These are phyloP conservation scores for Smutsia gigantea DNA, from an alignment of 2,797 vertebrate species.

Conservation along the genomic window DNA sequence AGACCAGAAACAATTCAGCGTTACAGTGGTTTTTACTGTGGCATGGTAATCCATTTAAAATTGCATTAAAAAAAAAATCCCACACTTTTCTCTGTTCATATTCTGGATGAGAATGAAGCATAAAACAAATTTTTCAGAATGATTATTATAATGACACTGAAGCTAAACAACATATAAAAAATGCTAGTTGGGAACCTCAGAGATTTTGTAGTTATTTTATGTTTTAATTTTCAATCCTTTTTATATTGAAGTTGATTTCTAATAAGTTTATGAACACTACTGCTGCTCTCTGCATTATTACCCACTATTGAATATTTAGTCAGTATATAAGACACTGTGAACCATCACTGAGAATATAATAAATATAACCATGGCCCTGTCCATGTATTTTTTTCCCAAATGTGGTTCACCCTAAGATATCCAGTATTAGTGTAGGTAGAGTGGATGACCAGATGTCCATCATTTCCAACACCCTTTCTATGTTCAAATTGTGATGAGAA, in stretches of 20 bases:
- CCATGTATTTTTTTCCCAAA: neutral
- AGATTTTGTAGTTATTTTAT: constrained; percentile 14
- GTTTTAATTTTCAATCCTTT: constrained; percentile 42
- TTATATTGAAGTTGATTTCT: neutral
- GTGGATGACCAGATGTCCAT: neutral
- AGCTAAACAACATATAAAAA: constrained; percentile 6
- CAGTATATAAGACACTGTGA: neutral
- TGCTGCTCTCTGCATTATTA: neutral
- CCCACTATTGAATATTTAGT: neutral
- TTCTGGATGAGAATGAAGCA: neutral
- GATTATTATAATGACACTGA: neutral
- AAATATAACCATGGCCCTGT: neutral
- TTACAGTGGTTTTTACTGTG: neutral
- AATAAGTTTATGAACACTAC: neutral
- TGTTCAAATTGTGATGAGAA: neutral
- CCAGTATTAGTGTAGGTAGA: neutral
- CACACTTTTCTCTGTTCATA: constrained; percentile 1
- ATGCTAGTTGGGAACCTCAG: neutral
- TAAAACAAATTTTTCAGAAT: constrained; percentile 33
- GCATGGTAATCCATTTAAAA: neutral
- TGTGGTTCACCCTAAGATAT: neutral
- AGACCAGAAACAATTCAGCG: neutral
- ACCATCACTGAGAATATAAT: neutral
- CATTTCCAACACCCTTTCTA: neutral
- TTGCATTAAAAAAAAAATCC: neutral